These are phyloP conservation scores for Bradypodion pumilum DNA, from an alignment of 2,797 vertebrate genomes.

Conservation along the genomic window DNA sequence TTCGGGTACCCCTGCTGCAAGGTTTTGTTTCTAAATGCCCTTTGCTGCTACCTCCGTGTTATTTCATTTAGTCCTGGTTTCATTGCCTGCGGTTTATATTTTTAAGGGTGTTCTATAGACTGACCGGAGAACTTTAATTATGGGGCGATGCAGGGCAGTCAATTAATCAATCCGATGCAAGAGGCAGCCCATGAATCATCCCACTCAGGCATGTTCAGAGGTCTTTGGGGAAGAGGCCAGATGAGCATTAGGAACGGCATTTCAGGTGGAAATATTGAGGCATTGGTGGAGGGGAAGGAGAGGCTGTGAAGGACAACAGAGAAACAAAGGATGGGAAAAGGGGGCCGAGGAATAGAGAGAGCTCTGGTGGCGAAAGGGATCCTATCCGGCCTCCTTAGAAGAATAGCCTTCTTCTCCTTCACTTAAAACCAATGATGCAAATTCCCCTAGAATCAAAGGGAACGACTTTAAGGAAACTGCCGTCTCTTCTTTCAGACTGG, in stretches of 20 bases:
- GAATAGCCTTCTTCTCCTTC: not conserved
- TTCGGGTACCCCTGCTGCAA: no score
- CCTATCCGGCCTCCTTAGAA: not conserved
- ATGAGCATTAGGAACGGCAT: not conserved
- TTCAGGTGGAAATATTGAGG: not conserved
- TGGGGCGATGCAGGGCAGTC: no score
- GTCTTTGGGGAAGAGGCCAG: no score
- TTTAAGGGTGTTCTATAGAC: no score
- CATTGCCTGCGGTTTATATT: no score
- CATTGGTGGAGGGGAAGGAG: not conserved
- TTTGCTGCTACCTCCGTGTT: no score
- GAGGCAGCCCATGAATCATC: not conserved
- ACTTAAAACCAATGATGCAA: no score
- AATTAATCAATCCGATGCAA: not conserved
- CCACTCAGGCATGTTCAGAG: not conserved
- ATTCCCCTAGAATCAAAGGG: not conserved
- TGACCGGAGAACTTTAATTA: no score
- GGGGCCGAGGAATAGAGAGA: not conserved
- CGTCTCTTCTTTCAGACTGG: not conserved
- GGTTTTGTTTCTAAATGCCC: no score
- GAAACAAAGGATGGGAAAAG: not conserved
- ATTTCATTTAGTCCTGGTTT: no score
- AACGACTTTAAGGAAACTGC: not conserved
- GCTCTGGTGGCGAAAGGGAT: no score
- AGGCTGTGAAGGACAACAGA: not conserved